Evolutionary conservation across 2,797 vertebrate genomes (phyloP).

Genomic region (Chloroceryle amazona): DNA sequence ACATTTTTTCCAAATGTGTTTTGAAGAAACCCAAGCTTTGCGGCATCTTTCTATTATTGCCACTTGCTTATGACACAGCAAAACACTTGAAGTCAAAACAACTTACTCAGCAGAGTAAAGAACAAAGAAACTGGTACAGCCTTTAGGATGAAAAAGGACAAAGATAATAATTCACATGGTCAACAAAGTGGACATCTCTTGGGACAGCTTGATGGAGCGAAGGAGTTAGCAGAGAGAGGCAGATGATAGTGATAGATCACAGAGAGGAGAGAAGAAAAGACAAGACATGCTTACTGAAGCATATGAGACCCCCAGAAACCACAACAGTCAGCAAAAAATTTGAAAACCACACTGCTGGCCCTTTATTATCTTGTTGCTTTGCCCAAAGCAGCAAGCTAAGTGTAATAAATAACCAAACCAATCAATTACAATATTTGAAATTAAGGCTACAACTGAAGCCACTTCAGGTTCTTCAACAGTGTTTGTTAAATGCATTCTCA

Average conservation of each 20-base stretch:
- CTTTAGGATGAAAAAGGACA: conserved; percentile 78
- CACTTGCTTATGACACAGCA: neutral
- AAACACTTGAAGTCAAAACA: conserved; percentile 70
- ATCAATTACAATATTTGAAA: conserved; percentile 82
- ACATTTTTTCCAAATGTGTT: neutral
- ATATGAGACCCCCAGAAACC: conserved; percentile 81
- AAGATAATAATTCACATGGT: conserved; percentile 86
- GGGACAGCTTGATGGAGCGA: conserved; percentile 81
- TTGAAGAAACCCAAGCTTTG: neutral
- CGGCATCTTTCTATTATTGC: neutral
- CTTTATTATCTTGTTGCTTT: conserved; percentile 84
- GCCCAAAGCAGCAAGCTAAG: conserved; percentile 66
- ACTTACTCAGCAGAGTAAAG: conserved; percentile 16
- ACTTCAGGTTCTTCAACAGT: neutral
- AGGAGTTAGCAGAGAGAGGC: conserved; percentile 73
- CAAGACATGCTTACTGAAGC: conserved; percentile 87
- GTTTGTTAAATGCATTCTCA: neutral
- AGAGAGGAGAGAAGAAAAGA: conserved; percentile 86
- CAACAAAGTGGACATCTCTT: conserved; percentile 86
- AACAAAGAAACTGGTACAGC: conserved; percentile 73
- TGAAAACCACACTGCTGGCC: conserved; percentile 77
- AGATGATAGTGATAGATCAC: conserved; percentile 90
- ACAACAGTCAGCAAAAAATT: conserved; percentile 86
- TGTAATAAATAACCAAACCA: conserved; percentile 83
- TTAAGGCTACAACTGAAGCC: conserved; percentile 55